Conservation (phyloP, 2,888 invertebrate species). For the Caenorhabditis auriculariae region DNA sequence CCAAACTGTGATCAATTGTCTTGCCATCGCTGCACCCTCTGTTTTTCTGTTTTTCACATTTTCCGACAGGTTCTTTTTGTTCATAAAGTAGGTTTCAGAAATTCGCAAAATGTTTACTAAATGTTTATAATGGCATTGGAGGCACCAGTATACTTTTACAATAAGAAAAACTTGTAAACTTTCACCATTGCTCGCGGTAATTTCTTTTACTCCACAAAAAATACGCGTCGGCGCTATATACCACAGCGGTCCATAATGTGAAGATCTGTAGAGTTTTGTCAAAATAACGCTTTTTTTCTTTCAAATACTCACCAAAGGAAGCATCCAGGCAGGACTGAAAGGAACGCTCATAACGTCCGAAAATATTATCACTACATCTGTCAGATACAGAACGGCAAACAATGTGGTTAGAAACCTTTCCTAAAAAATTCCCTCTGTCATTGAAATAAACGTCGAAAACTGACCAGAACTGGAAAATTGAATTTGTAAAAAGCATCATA, state of each 20-base stretch:
- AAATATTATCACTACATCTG: conserved; percentile 22
- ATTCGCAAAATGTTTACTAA: too few relatives aligned
- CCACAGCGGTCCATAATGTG: conserved; percentile 24
- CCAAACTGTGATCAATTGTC: too few relatives aligned
- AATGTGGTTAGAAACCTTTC: conserved; percentile 42
- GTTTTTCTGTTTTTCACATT: too few relatives aligned
- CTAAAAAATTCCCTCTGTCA: conserved; percentile 19
- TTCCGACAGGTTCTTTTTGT: too few relatives aligned
- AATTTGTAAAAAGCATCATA: conserved; percentile 51
- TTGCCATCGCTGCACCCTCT: too few relatives aligned
- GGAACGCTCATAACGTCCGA: conserved; percentile 19
- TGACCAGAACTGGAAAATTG: conserved; percentile 49
- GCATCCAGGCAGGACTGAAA: conserved; percentile 21
- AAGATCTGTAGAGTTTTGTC: conserved; percentile 23
- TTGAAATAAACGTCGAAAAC: background rate
- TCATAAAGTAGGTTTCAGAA: conserved; percentile 3
- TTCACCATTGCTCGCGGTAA: conserved; percentile 5
- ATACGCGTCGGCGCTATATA: conserved; percentile 28
- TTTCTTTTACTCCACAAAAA: conserved; percentile 26
- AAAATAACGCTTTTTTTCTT: too few relatives aligned
- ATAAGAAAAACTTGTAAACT: too few relatives aligned
- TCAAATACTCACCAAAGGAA: conserved; percentile 30
- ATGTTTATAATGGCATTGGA: background rate
- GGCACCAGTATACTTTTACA: too few relatives aligned
- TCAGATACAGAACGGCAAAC: conserved; percentile 30